Percentiles rank a stretch among this genome's conserved stretches.
Evolutionary conservation across 2,888 invertebrate species (phyloP).

Genomic region (Amphipyra berbera): DNA sequence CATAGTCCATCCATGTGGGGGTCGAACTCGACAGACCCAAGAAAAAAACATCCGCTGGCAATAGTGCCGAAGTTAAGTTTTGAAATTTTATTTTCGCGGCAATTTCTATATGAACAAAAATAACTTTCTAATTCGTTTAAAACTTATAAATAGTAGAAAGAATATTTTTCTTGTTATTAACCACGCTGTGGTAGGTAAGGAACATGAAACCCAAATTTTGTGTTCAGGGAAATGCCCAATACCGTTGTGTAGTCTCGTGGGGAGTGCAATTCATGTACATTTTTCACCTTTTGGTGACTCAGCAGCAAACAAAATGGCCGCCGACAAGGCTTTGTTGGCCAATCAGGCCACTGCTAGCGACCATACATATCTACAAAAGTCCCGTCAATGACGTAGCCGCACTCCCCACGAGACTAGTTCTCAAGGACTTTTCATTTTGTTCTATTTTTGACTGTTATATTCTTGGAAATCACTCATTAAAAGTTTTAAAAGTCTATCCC

Average conservation of each 20-base stretch:
- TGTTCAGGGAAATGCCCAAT: constrained; percentile 90
- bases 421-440: constrained; percentile 88
- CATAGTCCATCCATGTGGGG: constrained; percentile 68
- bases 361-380: constrained; percentile 84
- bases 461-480: constrained; percentile 60
- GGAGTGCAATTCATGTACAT: constrained; percentile 90
- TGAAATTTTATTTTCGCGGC: constrained; percentile 74
- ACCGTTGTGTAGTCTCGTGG: constrained; percentile 90
- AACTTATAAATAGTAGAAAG: constrained; percentile 54
- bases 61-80: constrained; percentile 72
- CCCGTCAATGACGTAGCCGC: constrained; percentile 83
- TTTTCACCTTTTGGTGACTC: constrained; percentile 91
- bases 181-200: constrained; percentile 78
- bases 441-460: constrained; percentile 75
- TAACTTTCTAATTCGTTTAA: constrained; percentile 44
- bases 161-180: constrained; percentile 69
- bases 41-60: constrained; percentile 63
- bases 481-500: constrained; percentile 19
- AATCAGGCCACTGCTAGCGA: constrained; percentile 79
- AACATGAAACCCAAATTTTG: constrained; percentile 89
- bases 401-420: constrained; percentile 88
- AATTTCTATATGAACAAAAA: constrained; percentile 55
- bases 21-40: constrained; percentile 64
- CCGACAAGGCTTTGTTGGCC: constrained; percentile 88
- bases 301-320: constrained; percentile 92